These are phyloP conservation scores for Bubo scandiacus DNA, from an alignment of 2,113 vertebrate species.

Conservation along the genomic window DNA sequence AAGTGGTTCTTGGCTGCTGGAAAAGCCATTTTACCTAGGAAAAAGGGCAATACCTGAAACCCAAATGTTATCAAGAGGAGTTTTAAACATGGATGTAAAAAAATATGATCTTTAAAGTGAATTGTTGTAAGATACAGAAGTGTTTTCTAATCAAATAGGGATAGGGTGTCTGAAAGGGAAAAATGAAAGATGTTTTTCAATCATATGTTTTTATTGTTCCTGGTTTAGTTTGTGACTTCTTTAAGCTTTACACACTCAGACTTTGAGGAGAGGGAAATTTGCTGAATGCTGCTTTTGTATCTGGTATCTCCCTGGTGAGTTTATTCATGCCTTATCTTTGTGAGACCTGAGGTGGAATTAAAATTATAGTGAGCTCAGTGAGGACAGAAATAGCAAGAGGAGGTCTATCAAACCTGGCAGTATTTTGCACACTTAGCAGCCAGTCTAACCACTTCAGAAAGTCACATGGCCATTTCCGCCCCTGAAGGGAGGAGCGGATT, in stretches of 20 bases:
- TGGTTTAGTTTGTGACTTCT: neutral
- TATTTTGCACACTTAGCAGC: neutral
- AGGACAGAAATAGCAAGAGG: neutral
- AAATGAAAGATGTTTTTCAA: neutral
- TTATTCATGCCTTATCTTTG: neutral
- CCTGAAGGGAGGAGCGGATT: neutral
- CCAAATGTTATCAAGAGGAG: neutral
- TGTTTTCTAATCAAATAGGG: neutral
- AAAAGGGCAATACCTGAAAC: neutral
- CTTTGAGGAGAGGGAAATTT: neutral
- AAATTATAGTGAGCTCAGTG: neutral
- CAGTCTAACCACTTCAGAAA: neutral
- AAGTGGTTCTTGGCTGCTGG: neutral
- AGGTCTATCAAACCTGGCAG: neutral
- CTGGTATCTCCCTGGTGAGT: neutral
- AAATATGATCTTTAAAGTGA: neutral
- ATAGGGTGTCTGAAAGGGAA: neutral
- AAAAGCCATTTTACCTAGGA: neutral
- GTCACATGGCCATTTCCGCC: neutral
- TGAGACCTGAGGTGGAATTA: neutral
- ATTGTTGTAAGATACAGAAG: neutral
- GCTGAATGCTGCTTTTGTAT: neutral
- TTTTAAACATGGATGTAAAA: neutral
- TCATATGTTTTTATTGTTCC: neutral
- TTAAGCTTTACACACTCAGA: neutral